A percentile compares a stretch with the other conserved stretches of the same genome.
phyloP scores from a whole-genome alignment of 2,797 vertebrate species.

The Catamblyrhynchus diadema region DNA sequence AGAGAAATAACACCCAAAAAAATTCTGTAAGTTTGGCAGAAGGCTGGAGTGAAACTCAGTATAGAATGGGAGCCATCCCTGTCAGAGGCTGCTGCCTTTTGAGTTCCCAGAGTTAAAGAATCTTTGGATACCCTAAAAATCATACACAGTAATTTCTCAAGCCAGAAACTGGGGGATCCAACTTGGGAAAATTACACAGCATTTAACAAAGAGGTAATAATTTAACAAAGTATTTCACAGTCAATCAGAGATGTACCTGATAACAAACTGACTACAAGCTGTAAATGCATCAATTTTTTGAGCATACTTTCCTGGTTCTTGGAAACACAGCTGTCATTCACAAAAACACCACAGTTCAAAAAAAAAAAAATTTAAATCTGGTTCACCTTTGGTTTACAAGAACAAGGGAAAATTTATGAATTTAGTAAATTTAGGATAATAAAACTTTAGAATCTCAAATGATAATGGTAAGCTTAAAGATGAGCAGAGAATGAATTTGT shows the following conservation, averaged over 20 bases:
- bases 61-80: not conserved
- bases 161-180: not conserved
- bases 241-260: not conserved
- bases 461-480: not conserved
- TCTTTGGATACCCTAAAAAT: not conserved
- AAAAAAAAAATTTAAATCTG: not conserved
- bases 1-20: not conserved
- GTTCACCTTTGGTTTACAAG: not conserved
- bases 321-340: not conserved
- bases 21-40: not conserved
- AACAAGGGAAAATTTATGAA: not conserved
- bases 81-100: not conserved
- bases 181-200: not conserved
- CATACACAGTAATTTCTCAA: not conserved
- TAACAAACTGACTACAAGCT: not conserved
- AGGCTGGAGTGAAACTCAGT: not conserved
- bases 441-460: not conserved
- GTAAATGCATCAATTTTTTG: not conserved
- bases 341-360: not conserved
- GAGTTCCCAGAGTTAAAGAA: not conserved
- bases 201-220: not conserved
- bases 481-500: not conserved
- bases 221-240: not conserved
- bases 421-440: not conserved
- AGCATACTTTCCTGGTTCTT: not conserved